Percentiles rank a stretch among this genome's conserved stretches.
Conservation (phyloP, 2,888 invertebrate genomes). For the Tortrix viridana region DNA sequence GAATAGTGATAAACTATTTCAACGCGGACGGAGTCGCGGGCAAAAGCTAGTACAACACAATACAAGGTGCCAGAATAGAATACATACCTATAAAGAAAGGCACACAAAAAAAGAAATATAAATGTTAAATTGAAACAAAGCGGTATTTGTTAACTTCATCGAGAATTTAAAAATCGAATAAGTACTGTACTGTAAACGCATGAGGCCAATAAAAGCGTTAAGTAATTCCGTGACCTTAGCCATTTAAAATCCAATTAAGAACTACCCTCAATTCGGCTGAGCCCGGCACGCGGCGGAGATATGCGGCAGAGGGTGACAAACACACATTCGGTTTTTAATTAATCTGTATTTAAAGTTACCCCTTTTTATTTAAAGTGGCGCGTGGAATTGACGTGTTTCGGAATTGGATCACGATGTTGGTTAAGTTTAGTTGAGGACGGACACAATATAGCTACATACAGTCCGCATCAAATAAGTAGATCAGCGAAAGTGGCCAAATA, state of each 20-base stretch:
- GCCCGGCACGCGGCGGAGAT: constrained; percentile 44
- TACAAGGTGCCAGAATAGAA: too few relatives aligned
- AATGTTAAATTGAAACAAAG: too few relatives aligned
- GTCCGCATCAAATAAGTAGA: too few relatives aligned
- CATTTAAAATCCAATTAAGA: constrained; percentile 24
- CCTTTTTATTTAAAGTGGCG: constrained; percentile 6
- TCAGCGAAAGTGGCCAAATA: too few relatives aligned
- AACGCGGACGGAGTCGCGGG: too few relatives aligned
- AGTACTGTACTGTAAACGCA: background rate
- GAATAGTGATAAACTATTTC: too few relatives aligned
- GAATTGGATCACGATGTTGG: background rate
- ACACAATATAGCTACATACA: too few relatives aligned
- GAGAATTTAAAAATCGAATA: background rate
- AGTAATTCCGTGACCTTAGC: background rate
- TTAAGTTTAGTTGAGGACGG: too few relatives aligned
- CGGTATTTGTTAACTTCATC: too few relatives aligned
- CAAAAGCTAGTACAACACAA: too few relatives aligned
- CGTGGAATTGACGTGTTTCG: constrained; percentile 19
- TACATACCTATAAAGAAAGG: too few relatives aligned
- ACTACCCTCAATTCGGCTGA: constrained; percentile 39
- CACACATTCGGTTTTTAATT: constrained; percentile 34
- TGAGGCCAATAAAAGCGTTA: background rate
- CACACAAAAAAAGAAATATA: too few relatives aligned
- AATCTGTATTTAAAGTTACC: constrained; percentile 29
- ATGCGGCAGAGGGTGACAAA: constrained; percentile 21